phyloP scores from a whole-genome alignment of 2,888 invertebrate genomes.

The Agrypnus murinus region DNA sequence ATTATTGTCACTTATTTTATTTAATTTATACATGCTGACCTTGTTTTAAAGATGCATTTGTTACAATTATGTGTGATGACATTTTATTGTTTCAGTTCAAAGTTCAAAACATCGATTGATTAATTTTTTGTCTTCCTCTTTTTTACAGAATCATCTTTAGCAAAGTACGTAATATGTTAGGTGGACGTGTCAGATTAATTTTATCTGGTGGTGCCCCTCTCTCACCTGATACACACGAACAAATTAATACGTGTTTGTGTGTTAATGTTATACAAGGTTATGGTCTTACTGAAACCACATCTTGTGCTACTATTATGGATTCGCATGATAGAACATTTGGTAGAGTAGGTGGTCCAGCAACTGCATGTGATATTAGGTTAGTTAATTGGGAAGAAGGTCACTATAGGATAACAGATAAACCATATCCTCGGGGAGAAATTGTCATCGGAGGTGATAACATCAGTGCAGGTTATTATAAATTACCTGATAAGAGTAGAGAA shows the following conservation, averaged over 20 bases:
- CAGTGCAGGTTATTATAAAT: slow-evolving; percentile 94
- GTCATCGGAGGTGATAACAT: slow-evolving; percentile 90
- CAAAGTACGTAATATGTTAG: slow-evolving; percentile 78
- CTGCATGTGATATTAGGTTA: slow-evolving; percentile 88
- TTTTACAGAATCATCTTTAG: slow-evolving; percentile 75
- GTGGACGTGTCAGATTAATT: slow-evolving; percentile 91
- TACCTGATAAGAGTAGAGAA: slow-evolving; percentile 89
- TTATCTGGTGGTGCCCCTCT: slow-evolving; percentile 97
- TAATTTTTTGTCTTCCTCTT: not conserved
- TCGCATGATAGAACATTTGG: slow-evolving; percentile 77
- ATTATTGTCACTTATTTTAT: slow-evolving; percentile 36
- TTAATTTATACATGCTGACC: slow-evolving; percentile 36
- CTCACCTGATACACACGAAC: slow-evolving; percentile 95
- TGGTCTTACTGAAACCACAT: slow-evolving; percentile 97
- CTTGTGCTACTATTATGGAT: slow-evolving; percentile 92
- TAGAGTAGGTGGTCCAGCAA: slow-evolving; percentile 91
- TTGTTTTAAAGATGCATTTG: slow-evolving; percentile 42
- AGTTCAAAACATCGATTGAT: slow-evolving; percentile 15
- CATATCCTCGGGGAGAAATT: slow-evolving; percentile 87
- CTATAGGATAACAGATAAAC: slow-evolving; percentile 91
- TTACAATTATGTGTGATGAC: slow-evolving; percentile 31
- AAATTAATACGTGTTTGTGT: slow-evolving; percentile 93
- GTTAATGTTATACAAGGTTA: slow-evolving; percentile 94
- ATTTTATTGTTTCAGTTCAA: slow-evolving; percentile 42
- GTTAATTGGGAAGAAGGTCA: slow-evolving; percentile 96